phyloP scores from a whole-genome alignment of 2,797 vertebrate species.

The Betta splendens region DNA sequence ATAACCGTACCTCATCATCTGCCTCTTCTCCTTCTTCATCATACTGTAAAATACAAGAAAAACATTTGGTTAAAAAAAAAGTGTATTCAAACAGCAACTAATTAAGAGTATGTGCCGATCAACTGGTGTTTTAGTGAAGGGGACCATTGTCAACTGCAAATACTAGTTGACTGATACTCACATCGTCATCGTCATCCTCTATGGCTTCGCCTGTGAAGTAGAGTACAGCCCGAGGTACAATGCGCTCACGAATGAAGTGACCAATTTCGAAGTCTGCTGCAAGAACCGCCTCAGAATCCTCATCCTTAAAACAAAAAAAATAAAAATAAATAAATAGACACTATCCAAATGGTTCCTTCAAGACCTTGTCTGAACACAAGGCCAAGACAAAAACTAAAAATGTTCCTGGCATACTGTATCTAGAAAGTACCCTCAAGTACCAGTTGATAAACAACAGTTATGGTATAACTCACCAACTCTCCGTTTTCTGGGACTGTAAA shows the following conservation, averaged over 20 bases:
- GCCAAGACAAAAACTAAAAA: too few relatives aligned
- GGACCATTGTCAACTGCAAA: too few relatives aligned
- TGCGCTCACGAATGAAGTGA: conserved; percentile 96
- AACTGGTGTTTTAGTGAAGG: too few relatives aligned
- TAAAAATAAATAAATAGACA: too few relatives aligned
- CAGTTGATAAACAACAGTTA: too few relatives aligned
- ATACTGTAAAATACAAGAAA: conserved; percentile 82
- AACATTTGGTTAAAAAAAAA: not conserved
- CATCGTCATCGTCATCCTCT: conserved; percentile 98
- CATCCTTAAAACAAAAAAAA: too few relatives aligned
- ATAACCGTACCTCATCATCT: conserved; percentile 91
- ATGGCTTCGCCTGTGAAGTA: conserved; percentile 99
- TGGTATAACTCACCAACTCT: conserved; percentile 92
- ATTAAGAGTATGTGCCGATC: not conserved
- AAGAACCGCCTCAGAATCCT: conserved; percentile 94
- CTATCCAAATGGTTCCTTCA: too few relatives aligned
- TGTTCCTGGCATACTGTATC: too few relatives aligned
- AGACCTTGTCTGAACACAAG: too few relatives aligned
- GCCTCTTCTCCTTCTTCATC: conserved; percentile 98
- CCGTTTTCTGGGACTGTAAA: conserved; percentile 92
- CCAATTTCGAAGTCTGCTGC: conserved; percentile 98
- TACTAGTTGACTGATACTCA: conserved; percentile 76
- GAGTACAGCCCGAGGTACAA: conserved; percentile 94
- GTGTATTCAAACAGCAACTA: too few relatives aligned
- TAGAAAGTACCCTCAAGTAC: too few relatives aligned